A percentile compares a stretch with the other conserved stretches of the same genome.
Evolutionary conservation across 2,888 invertebrate species (phyloP).

Genomic region (Xanthorhoe spadicearia): DNA sequence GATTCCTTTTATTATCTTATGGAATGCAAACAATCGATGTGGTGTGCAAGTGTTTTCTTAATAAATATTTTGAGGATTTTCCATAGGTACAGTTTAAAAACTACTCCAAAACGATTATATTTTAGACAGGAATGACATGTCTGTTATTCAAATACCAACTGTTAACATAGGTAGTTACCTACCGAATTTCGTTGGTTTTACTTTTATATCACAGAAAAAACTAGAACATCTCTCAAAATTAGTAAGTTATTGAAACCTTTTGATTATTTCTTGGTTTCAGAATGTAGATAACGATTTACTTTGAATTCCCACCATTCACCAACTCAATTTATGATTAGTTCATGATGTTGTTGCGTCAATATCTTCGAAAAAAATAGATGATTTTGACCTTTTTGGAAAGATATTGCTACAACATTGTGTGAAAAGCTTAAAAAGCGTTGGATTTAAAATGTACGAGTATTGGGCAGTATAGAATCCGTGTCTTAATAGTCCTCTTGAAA

Average conservation of each 20-base stretch:
- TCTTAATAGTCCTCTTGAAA: slow-evolving; percentile 12
- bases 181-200: background rate
- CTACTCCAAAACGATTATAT: no score
- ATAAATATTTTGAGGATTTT: no score
- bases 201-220: background rate
- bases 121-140: no score
- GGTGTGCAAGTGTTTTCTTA: no score
- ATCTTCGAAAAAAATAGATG: slow-evolving; percentile 10
- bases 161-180: background rate
- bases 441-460: slow-evolving; percentile 44
- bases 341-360: slow-evolving; percentile 41
- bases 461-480: slow-evolving; percentile 18
- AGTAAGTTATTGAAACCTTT: background rate
- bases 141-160: no score
- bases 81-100: no score
- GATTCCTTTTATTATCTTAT: no score
- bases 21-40: no score
- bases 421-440: slow-evolving; percentile 72
- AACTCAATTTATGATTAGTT: slow-evolving; percentile 34
- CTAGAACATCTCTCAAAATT: background rate
- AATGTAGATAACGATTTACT: background rate
- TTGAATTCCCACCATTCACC: slow-evolving; percentile 33
- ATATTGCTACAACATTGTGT: slow-evolving; percentile 45
- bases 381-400: slow-evolving; percentile 6
- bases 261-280: background rate